Evolutionary conservation across 2,797 vertebrate species (phyloP), one percentile per base, ranked within the genome.

Genomic region (Rousettus madagascariensis): DNA sequence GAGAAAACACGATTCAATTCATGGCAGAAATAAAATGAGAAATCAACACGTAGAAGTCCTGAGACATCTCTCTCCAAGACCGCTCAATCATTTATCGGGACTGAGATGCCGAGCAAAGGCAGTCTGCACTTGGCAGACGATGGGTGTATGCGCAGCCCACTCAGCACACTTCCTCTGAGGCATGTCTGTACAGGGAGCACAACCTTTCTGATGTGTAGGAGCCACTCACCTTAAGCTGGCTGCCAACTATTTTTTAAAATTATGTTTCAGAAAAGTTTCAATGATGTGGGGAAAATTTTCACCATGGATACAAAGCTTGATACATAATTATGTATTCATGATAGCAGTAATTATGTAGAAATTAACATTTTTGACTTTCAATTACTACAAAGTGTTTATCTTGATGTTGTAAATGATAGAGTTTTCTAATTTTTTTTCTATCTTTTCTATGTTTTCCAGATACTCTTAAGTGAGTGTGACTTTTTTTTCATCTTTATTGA

Each of bases 321-420:
- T 20, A 26, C 28, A 36, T 69, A 82, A 72, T 30, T 82, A 13
- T 41, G 8, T 26, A 85, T 51, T 86, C 51, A 75, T 0, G 1
- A 33, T 22, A 68, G 41, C 3, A 87, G 71, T n/a, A 71, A 43
- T 85, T 69, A 78, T 13, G 2, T 10, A 92, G 15, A 83, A 79
- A 89, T 36, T 84, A 89, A 82, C 46, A 90, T 57, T 71, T 87
- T 26, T 95, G 61, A 65, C 63, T 93, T 88, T 5, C 82, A 83
- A 86, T 61, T 88, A 75, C 38, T 83, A 59, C 28, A 77, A 84
- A 15, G 26, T 51, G 43, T 46, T 90, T 78, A 55, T 59, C 19
- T 82, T 49, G 13, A 66, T 61, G 10, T 38, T 51, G 33, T 75
- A 55, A 36, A 59, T 59, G 38, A 6, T 13, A 4, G n/a, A 3